Evolutionary conservation across 1,140 invertebrate species (phyloP).

Genomic region (Bombus impatiens): DNA sequence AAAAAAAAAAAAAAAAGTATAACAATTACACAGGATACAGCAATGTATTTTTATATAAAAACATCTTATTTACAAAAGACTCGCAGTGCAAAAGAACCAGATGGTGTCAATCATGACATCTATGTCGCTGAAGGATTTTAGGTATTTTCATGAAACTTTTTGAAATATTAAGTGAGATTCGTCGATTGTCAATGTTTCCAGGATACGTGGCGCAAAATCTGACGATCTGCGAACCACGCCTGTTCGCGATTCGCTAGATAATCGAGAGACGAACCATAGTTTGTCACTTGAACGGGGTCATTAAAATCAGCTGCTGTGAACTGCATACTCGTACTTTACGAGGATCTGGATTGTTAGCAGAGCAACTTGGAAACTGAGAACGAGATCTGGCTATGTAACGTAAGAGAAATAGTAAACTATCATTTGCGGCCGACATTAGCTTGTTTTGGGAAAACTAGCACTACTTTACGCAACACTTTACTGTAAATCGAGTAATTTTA

Average conservation of each 20-base stretch:
- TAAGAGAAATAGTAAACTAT: constrained; percentile 18
- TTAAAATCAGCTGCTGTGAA: constrained; percentile 44
- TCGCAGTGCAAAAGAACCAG: too few species aligned
- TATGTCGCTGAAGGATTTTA: too few species aligned
- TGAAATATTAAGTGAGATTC: too few species aligned
- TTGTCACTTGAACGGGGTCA: constrained; percentile 31
- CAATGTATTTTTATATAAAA: too few species aligned
- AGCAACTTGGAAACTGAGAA: background rate
- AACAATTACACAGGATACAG: too few species aligned
- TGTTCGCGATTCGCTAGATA: constrained; percentile 24
- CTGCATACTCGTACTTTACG: constrained; percentile 8
- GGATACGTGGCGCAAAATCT: background rate
- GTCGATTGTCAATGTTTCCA: background rate
- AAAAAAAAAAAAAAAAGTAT: too few species aligned
- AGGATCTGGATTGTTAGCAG: constrained; percentile 6
- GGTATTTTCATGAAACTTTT: too few species aligned
- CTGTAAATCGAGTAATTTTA: too few species aligned
- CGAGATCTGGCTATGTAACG: background rate
- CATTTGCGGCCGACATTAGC: background rate
- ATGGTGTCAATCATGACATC: too few species aligned
- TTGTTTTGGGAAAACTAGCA: background rate
- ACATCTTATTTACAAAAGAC: too few species aligned
- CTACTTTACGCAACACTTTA: too few species aligned
- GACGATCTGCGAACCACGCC: constrained; percentile 13
- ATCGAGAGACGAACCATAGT: constrained; percentile 7